phyloP scores from a whole-genome alignment of 2,113 vertebrate species.

The Tetrao urogallus region DNA sequence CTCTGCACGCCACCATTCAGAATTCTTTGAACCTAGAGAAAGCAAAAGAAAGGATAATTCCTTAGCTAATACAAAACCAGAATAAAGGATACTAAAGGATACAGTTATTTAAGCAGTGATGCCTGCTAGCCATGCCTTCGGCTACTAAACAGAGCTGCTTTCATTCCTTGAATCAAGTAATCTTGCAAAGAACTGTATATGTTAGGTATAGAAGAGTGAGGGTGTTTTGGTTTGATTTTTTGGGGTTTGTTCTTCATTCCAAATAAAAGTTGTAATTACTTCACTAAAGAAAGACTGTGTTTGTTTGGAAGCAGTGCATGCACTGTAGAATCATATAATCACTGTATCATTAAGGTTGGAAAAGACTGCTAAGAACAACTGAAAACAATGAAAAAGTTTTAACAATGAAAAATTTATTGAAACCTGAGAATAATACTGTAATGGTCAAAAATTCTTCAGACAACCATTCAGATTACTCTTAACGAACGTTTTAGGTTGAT shows the following conservation, averaged over 20 bases:
- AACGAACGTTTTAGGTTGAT: neutral
- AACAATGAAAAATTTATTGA: neutral
- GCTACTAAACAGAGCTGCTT: neutral
- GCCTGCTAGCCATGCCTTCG: conserved; percentile 12
- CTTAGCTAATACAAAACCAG: neutral
- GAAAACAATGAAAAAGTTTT: neutral
- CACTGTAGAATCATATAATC: neutral
- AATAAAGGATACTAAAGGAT: conserved; percentile 1
- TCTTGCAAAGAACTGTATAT: neutral
- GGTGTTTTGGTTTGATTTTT: neutral
- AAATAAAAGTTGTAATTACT: accelerated
- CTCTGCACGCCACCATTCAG: neutral
- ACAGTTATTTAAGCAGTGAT: conserved; percentile 3
- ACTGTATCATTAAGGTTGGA: too few species aligned
- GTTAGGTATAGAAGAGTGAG: neutral
- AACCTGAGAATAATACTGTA: neutral
- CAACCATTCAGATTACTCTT: neutral
- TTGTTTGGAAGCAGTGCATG: neutral
- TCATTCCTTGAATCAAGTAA: neutral
- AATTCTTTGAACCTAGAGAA: neutral
- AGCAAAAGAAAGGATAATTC: neutral
- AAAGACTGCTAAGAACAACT: neutral
- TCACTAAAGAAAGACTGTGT: neutral
- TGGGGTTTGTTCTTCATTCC: neutral
- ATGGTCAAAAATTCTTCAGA: neutral